phyloP scores from a whole-genome alignment of 2,113 vertebrate species.

The Rhabdornis inornatus region DNA sequence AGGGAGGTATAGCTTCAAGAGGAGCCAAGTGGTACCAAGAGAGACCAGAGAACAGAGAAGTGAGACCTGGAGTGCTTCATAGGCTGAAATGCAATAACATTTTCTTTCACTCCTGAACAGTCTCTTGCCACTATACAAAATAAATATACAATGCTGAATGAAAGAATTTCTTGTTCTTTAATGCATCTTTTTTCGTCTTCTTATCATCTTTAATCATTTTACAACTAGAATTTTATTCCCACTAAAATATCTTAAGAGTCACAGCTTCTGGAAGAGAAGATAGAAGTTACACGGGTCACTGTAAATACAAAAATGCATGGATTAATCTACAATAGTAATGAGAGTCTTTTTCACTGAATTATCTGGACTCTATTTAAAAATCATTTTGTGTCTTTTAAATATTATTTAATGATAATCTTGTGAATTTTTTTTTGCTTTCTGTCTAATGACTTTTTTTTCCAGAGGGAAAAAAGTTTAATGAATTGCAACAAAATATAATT shows the following conservation, averaged over 20 bases:
- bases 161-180: background rate
- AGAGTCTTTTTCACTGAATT: background rate
- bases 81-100: background rate
- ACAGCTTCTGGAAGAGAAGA: background rate
- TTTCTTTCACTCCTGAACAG: background rate
- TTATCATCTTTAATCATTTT: background rate
- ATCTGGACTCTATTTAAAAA: background rate
- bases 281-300: background rate
- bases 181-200: rapidly evolving
- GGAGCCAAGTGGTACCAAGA: background rate
- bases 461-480: background rate
- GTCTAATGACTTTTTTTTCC: background rate
- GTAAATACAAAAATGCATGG: background rate
- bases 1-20: background rate
- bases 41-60: background rate
- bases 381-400: background rate
- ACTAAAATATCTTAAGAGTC: background rate
- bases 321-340: background rate
- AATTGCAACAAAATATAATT: background rate
- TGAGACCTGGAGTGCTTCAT: background rate
- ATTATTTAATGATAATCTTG: background rate
- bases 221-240: background rate
- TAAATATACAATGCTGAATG: background rate
- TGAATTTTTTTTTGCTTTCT: background rate
- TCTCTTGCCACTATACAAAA: background rate